phyloP scores from a whole-genome alignment of 2,888 invertebrate genomes.

The Vandiemenella viatica region DNA sequence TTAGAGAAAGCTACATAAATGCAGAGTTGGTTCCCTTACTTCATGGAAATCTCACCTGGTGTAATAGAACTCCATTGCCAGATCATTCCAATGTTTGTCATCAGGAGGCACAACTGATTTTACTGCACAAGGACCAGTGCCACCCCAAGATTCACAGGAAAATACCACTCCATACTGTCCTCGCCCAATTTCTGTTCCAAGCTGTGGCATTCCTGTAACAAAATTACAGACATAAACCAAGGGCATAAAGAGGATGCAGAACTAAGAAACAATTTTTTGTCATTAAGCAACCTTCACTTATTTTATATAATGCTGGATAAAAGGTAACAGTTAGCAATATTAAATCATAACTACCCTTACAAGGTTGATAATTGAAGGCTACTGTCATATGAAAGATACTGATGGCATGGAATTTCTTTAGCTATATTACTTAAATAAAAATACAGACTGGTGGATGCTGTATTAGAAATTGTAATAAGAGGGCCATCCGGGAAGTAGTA shows the following conservation, averaged over 20 bases:
- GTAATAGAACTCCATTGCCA: constrained; percentile 84
- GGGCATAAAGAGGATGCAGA: too few species aligned
- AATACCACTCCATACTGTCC: constrained; percentile 87
- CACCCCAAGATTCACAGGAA: constrained; percentile 60
- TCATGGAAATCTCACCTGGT: constrained; percentile 52
- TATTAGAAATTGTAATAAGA: too few species aligned
- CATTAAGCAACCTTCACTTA: not conserved
- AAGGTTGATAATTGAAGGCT: too few species aligned
- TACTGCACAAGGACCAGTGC: constrained; percentile 58
- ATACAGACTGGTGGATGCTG: too few species aligned
- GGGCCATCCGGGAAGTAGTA: too few species aligned
- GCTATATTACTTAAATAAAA: too few species aligned
- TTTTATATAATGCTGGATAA: not conserved
- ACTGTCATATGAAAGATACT: too few species aligned
- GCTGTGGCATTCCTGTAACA: constrained; percentile 40
- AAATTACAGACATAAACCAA: not conserved
- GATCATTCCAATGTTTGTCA: constrained; percentile 75
- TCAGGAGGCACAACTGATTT: constrained; percentile 82
- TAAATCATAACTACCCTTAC: too few species aligned
- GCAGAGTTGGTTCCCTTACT: too few species aligned
- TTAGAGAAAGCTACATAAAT: too few species aligned
- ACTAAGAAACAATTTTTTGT: not conserved
- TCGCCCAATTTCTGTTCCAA: constrained; percentile 49
- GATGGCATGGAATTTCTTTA: too few species aligned
- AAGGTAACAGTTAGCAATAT: too few species aligned